phyloP scores from a whole-genome alignment of 2,113 vertebrate genomes.

The Halichoeres trimaculatus region DNA sequence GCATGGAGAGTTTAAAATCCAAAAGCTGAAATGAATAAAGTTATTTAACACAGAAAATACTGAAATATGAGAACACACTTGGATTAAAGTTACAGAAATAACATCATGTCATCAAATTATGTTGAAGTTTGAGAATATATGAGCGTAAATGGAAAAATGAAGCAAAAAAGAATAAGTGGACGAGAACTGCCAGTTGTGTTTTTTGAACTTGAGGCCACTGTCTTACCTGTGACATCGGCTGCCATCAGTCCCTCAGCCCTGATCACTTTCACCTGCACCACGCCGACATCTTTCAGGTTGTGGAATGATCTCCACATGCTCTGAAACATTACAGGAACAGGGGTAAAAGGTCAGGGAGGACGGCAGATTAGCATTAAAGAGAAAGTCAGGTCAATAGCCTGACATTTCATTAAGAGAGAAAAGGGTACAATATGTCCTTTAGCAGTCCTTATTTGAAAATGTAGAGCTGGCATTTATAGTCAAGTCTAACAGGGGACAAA shows the following conservation, averaged over 20 bases:
- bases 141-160: not conserved
- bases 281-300: slow-evolving; percentile 95
- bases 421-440: slow-evolving; percentile 78
- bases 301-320: slow-evolving; percentile 88
- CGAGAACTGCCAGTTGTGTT: not conserved
- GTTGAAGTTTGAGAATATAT: not conserved
- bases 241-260: slow-evolving; percentile 97
- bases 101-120: not conserved
- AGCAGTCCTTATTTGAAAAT: slow-evolving; percentile 67
- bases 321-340: slow-evolving; percentile 86
- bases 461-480: slow-evolving; percentile 75
- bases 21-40: slow-evolving; percentile 26
- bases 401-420: slow-evolving; percentile 77
- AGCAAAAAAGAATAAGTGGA: not conserved
- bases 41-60: slow-evolving; percentile 45
- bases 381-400: slow-evolving; percentile 75
- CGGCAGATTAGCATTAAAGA: slow-evolving; percentile 67
- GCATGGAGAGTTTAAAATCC: slow-evolving; percentile 27
- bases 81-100: slow-evolving; percentile 3
- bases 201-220: slow-evolving; percentile 25
- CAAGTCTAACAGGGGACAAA: slow-evolving; percentile 51
- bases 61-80: not conserved
- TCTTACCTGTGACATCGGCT: slow-evolving; percentile 96
- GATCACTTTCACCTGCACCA: slow-evolving; percentile 98
- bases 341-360: slow-evolving; percentile 65